These are phyloP conservation scores for pig (Sus scrofa) DNA, from an alignment of 2,113 vertebrate genomes.

Conservation along the genomic window T2T-Sscrofa CM000816.6:90480501-90481000, in stretches of 20 bases:
- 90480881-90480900: no score
- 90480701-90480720: background rate
- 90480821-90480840: no score
- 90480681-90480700: background rate
- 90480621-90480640: slow-evolving; percentile 8
- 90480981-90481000: no score
- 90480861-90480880: no score
- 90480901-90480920: no score
- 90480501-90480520: background rate
- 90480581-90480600: background rate
- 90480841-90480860: no score
- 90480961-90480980: no score
- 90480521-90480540: background rate
- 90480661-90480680: background rate
- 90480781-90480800: no score
- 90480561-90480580: background rate
- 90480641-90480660: background rate
- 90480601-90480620: background rate
- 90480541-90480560: background rate
- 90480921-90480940: no score
- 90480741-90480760: background rate
- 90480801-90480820: no score
- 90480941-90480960: no score
- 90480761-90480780: no score
- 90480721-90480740: background rate